Percentiles rank a stretch among this genome's conserved stretches.
phyloP scores from a whole-genome alignment of 2,888 invertebrate species.

The Copidosoma aretas region DNA sequence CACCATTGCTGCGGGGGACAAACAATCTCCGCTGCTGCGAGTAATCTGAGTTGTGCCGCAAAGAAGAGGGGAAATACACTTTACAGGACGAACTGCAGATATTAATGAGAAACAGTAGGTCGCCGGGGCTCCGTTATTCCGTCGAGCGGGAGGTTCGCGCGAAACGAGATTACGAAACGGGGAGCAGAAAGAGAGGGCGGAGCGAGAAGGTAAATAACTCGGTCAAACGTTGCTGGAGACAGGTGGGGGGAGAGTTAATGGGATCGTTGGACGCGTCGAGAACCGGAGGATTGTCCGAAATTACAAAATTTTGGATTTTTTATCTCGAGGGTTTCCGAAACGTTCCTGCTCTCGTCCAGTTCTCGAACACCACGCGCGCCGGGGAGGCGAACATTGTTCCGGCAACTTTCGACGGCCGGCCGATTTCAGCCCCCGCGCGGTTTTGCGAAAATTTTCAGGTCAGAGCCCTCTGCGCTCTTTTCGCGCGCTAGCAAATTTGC shows the following conservation, averaged over 20 bases:
- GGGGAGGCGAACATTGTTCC: too few species aligned
- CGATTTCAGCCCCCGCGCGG: too few species aligned
- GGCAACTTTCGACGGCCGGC: too few species aligned
- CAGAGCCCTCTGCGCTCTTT: too few species aligned
- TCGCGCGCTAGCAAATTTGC: too few species aligned
- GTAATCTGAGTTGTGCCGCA: background rate
- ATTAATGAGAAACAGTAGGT: conserved; percentile 53
- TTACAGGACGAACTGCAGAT: conserved; percentile 42
- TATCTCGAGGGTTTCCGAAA: too few species aligned
- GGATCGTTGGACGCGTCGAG: background rate
- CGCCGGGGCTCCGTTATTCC: conserved; percentile 41
- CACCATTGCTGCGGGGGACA: background rate
- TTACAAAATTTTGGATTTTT: too few species aligned
- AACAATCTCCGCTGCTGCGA: background rate
- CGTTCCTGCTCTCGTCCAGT: too few species aligned
- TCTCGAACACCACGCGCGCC: too few species aligned
- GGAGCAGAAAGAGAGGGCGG: background rate
- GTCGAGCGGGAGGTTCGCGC: background rate
- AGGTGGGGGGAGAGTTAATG: background rate
- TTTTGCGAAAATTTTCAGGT: too few species aligned
- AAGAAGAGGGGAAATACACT: background rate
- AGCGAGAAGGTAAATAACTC: background rate
- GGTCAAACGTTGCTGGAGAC: background rate
- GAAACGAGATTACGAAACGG: background rate
- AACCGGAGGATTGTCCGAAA: too few species aligned